A percentile compares a stretch with the other conserved stretches of the same genome.
Evolutionary conservation across 1,140 invertebrate genomes (phyloP).

Genomic region (Babylonia areolata): DNA sequence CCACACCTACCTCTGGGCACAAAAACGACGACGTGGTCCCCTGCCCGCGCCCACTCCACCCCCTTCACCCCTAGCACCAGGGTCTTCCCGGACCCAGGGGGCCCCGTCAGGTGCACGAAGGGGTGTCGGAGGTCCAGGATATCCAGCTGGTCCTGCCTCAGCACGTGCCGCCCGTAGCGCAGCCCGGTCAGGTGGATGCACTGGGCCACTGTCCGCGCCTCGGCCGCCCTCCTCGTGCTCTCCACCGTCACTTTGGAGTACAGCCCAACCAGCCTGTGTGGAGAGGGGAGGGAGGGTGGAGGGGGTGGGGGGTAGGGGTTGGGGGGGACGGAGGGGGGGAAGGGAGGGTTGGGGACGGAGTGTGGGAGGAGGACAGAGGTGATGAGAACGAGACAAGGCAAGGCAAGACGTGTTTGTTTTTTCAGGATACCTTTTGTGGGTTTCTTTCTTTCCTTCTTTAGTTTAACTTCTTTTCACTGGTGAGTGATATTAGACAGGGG

Average conservation of each 20-base stretch:
- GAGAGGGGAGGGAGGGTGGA: neutral
- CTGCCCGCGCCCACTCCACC: neutral
- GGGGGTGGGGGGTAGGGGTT: neutral
- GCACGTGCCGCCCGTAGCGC: neutral
- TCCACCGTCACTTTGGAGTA: slow-evolving; percentile 18
- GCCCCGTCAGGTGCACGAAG: slow-evolving; percentile 13
- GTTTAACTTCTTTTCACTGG: too few species aligned
- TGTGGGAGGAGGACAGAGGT: too few species aligned
- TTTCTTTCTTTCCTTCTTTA: too few species aligned
- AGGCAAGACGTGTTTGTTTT: too few species aligned
- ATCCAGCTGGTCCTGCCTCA: neutral
- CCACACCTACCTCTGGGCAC: neutral
- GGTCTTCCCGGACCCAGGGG: slow-evolving; percentile 13
- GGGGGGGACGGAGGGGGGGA: neutral
- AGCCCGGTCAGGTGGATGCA: slow-evolving; percentile 11
- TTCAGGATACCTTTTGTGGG: too few species aligned
- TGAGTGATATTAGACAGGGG: too few species aligned
- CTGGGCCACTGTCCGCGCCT: neutral
- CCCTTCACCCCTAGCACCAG: slow-evolving; percentile 8
- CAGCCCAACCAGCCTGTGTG: neutral
- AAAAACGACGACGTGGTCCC: slow-evolving; percentile 7
- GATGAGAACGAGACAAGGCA: too few species aligned
- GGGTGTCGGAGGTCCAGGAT: neutral
- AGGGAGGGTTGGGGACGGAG: too few species aligned
- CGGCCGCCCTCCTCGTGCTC: neutral